phyloP scores from a whole-genome alignment of 2,888 invertebrate species.

The Rhabditophanes sp. region DNA sequence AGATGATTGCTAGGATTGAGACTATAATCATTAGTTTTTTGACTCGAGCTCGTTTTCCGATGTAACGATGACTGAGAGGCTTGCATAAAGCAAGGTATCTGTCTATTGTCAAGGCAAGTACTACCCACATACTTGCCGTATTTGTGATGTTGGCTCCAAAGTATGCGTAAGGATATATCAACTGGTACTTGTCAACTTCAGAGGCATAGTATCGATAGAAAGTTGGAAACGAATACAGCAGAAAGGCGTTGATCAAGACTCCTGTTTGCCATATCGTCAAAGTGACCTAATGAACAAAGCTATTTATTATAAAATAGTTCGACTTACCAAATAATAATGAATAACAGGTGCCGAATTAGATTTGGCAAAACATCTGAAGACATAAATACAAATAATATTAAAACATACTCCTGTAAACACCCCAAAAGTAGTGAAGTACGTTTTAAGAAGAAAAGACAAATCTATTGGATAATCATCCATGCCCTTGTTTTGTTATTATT shows the following conservation, averaged over 20 bases:
- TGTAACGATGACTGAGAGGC: conserved; percentile 36
- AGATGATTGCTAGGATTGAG: conserved; percentile 28
- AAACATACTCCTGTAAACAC: conserved; percentile 30
- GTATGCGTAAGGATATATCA: conserved; percentile 38
- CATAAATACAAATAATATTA: conserved; percentile 34
- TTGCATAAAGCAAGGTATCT: conserved; percentile 38
- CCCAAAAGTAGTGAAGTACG: conserved; percentile 36
- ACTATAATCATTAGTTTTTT: conserved; percentile 34
- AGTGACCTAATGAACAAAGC: conserved; percentile 29
- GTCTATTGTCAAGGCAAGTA: conserved; percentile 38
- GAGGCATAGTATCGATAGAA: conserved; percentile 15
- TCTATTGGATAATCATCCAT: conserved; percentile 11
- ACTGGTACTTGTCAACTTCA: conserved; percentile 19
- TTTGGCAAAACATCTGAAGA: conserved; percentile 33
- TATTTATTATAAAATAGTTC: not conserved
- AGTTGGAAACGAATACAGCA: conserved; percentile 38
- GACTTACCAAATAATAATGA: conserved; percentile 37
- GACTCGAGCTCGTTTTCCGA: conserved; percentile 38
- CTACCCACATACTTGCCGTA: conserved; percentile 40
- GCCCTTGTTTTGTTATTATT: no score
- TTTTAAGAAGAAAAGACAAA: conserved; percentile 37
- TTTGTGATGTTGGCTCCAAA: conserved; percentile 39
- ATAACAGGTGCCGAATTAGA: conserved; percentile 34
- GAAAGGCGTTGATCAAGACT: conserved; percentile 36
- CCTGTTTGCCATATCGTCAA: conserved; percentile 40